Base-by-base conservation (phyloP, 2,797 vertebrate genomes). In the Megaceryle alcyon region DNA sequence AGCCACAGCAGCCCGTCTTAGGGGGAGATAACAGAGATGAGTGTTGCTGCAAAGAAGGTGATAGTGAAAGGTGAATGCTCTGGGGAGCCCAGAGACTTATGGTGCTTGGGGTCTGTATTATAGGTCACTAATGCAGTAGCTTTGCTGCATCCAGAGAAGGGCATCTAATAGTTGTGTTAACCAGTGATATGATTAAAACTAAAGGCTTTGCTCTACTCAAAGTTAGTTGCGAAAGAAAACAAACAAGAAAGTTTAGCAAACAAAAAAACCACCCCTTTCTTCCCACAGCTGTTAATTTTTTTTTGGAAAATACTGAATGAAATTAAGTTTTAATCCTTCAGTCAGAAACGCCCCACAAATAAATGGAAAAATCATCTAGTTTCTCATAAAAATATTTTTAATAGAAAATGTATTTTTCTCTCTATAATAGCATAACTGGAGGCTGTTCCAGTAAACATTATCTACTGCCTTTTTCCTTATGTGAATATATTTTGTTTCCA, bases 401-500 rank as follows among this genome's bases (percentile, higher is more conserved):
- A 18, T 59, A 54, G 26, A 41, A 88, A 63, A 37, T 46, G 3
- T 53, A 9, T 57, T 61, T 90, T 92, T 25, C 37, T 11, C 10
- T 49, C 78, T 43, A 21, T 86, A 60, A 77, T 43, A 79, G 39
- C 26, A 21, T 71, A 78, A 54, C 70, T 82, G 51, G 46, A 10
- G 63, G n/a, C 56, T 86, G 25, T 28, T 82, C 10, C 33, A 90
- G 46, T 63, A 81, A 81, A 35, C 61, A 33, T 23, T 71, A 65
- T 59, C 41, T 83, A 2, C 59, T 81, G 20, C 54, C 33, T 81
- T 89, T 88, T 76, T 53, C 21, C 44, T 78, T 75, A 44, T 76
- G 51, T 79, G 56, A 48, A 66, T 88, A 21, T 22, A 14, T 94
- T 86, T 96, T 94, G 12, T 91, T 97, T 95, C 51, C 41, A 48